These are phyloP conservation scores for Distichodus sexfasciatus DNA, from an alignment of 2,797 vertebrate species.

Conservation along the genomic window DNA sequence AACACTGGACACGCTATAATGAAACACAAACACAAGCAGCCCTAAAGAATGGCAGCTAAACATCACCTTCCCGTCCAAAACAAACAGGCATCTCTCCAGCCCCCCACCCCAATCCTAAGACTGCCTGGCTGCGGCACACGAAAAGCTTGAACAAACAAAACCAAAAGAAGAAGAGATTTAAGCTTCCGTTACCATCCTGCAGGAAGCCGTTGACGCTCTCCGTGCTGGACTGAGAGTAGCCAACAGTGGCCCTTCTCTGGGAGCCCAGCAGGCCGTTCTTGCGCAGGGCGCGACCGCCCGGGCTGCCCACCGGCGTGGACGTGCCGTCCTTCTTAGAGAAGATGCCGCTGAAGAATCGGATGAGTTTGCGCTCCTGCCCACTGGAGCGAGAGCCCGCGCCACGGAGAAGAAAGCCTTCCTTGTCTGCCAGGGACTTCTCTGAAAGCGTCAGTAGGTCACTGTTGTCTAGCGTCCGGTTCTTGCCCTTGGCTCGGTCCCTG, in stretches of 20 bases:
- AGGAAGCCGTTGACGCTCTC: constrained; percentile 84
- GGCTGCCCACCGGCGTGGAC: constrained; percentile 65
- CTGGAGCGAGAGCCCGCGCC: constrained; percentile 55
- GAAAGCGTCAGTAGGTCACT: constrained; percentile 83
- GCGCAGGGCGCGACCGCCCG: constrained; percentile 62
- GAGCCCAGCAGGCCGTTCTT: constrained; percentile 68
- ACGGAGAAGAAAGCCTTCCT: constrained; percentile 63
- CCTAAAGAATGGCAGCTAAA: constrained; percentile 49
- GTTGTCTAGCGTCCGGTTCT: constrained; percentile 91
- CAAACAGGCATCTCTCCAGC: constrained; percentile 46
- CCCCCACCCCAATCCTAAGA: constrained; percentile 7
- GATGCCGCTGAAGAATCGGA: constrained; percentile 90
- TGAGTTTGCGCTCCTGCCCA: constrained; percentile 75
- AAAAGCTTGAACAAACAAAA: background rate
- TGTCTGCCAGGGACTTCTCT: constrained; percentile 64
- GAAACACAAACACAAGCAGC: constrained; percentile 62
- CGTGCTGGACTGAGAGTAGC: constrained; percentile 76
- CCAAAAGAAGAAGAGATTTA: background rate
- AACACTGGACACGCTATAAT: constrained; percentile 41
- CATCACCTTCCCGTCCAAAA: constrained; percentile 61
- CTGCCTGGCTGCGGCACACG: background rate
- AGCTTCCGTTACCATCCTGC: constrained; percentile 69
- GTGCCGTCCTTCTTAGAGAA: constrained; percentile 76
- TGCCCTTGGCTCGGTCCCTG: constrained; percentile 77
- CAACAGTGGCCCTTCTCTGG: constrained; percentile 61